Evolutionary conservation across 1,140 invertebrate genomes (phyloP).

Genomic region (Antheraea pernyi): DNA sequence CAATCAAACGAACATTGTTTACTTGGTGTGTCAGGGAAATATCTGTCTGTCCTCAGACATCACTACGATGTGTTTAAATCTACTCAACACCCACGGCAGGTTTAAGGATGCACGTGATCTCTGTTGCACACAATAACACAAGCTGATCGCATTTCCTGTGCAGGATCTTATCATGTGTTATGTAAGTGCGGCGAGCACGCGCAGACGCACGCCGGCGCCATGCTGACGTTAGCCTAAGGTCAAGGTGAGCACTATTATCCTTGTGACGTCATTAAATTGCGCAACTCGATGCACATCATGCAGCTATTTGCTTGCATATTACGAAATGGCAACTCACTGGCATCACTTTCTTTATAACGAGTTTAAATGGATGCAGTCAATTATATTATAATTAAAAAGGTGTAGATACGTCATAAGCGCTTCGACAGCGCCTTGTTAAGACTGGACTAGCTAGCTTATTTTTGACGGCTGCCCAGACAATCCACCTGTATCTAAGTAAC

Average conservation of each 20-base stretch:
- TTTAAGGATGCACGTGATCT: not conserved
- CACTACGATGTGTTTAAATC: not conserved
- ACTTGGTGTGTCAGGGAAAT: not conserved
- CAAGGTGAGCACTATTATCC: conserved; percentile 58
- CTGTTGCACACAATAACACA: not conserved
- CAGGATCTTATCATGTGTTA: conserved; percentile 35
- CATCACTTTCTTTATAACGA: not conserved
- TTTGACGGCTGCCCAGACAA: no score
- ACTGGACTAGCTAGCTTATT: no score
- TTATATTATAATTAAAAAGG: no score
- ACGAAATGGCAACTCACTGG: not conserved
- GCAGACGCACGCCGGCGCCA: conserved; percentile 40
- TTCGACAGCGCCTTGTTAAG: no score
- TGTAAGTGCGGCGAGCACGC: conserved; percentile 28
- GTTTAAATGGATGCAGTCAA: no score
- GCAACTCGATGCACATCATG: conserved; percentile 37
- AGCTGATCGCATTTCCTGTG: not conserved
- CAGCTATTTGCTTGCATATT: not conserved
- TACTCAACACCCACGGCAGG: not conserved
- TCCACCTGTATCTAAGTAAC: no score
- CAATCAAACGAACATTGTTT: not conserved
- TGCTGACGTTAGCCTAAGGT: conserved; percentile 54
- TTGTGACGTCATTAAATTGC: conserved; percentile 54
- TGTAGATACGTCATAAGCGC: no score
- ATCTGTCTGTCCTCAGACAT: not conserved